Evolutionary conservation across 2,113 vertebrate genomes (phyloP), one percentile per base, ranked within the genome.

Genomic region (Chaenogobius annularis): DNA sequence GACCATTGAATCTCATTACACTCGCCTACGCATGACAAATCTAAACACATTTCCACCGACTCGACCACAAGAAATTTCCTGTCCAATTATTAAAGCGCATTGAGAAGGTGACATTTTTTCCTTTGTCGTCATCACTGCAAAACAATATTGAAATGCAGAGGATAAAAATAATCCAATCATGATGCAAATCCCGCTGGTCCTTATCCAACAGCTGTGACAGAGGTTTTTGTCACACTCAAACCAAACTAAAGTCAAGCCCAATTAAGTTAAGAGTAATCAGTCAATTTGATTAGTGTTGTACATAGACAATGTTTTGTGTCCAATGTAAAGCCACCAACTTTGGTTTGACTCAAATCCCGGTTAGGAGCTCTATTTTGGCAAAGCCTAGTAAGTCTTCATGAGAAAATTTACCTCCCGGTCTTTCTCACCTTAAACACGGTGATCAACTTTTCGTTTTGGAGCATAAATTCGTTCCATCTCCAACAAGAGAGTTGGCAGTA

Each of bases 401-500:
- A n/a, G 9, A 20, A n/a, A 54, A 54, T 20, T 5, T 54, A 50
- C 14, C 48, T 50, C 19, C 14, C 14, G 20, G n/a, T n/a, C 17
- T n/a, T 10, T 35, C 20, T 52, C 14, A 66, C 74, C 35, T 54
- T 75, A 23, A 31, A 47, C 44, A 65, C 40, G 22, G 8, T 17
- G 23, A 13, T 63, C 52, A 14, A 12, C 5, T 4, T 69, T 66
- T 14, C 19, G 17, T 37, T 43, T 72, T 35, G 13, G 69, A n/a
- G 15, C n/a, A 64, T 87, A 59, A 20, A 80, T 58, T 40, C 26
- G 78, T 72, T 96, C 94, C 44, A 98, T 91, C 71, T 83, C 93
- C 73, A 91, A 77, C 5, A 98, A 90, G n/a, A 99, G 92, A n/a
- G 75, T 80, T 0, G 95, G 94, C 75, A 98, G 88, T 50, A 98